These are phyloP conservation scores for Sarcophaga variegata DNA, from an alignment of 2,888 invertebrate genomes.

Conservation along the genomic window DNA sequence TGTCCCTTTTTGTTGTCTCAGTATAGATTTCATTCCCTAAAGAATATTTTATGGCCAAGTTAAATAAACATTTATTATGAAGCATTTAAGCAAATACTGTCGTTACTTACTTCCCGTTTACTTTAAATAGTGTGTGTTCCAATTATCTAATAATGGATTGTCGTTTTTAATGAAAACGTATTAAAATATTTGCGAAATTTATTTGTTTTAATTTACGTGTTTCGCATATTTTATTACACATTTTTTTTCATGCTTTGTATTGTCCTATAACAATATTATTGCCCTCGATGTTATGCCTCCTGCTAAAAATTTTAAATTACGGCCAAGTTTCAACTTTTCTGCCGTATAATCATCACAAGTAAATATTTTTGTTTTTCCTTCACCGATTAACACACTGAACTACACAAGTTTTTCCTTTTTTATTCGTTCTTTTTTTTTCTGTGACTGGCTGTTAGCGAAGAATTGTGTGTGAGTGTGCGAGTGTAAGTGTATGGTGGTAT, in stretches of 20 bases:
- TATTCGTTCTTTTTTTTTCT: background rate
- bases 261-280: background rate
- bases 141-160: conserved; percentile 42
- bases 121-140: conserved; percentile 2
- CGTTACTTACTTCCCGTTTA: background rate
- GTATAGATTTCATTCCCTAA: background rate
- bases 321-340: conserved; percentile 17
- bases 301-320: conserved; percentile 51
- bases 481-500: background rate
- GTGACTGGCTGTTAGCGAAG: background rate
- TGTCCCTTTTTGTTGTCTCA: background rate
- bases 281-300: conserved; percentile 30
- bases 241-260: background rate
- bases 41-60: background rate
- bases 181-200: conserved; percentile 53
- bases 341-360: background rate
- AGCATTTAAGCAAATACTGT: background rate
- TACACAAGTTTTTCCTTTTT: background rate
- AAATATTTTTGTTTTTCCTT: background rate
- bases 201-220: conserved; percentile 64
- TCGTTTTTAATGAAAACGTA: conserved; percentile 41
- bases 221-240: conserved; percentile 59
- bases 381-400: background rate
- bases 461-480: background rate
- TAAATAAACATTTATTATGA: background rate